phyloP scores from a whole-genome alignment of 2,797 vertebrate genomes.

The Podarcis siculus region DNA sequence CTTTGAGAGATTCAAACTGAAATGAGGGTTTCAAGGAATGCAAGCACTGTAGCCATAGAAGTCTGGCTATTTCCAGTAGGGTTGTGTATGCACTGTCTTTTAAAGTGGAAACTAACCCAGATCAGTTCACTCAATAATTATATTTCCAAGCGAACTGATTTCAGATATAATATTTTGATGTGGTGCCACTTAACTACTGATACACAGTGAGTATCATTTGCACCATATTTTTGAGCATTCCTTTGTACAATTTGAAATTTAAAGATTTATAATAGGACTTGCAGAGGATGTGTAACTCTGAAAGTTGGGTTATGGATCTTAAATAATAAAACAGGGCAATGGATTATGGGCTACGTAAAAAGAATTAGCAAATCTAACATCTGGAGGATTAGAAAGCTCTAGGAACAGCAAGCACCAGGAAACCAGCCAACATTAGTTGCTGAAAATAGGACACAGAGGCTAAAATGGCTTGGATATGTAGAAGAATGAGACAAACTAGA shows the following conservation, averaged over 20 bases:
- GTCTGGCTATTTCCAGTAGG: not conserved
- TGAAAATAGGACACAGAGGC: slow-evolving; percentile 10
- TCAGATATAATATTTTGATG: not conserved
- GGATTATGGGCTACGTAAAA: slow-evolving; percentile 6
- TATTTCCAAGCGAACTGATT: not conserved
- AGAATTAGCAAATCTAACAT: slow-evolving; percentile 32
- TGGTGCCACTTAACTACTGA: not conserved
- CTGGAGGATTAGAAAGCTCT: slow-evolving; percentile 22
- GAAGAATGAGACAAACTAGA: not conserved
- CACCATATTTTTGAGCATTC: not conserved
- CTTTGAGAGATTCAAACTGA: not conserved
- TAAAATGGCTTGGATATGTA: slow-evolving; percentile 15
- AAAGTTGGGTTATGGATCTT: not conserved
- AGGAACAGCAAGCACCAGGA: slow-evolving; percentile 12
- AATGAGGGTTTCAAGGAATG: not conserved
- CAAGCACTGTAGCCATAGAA: not conserved
- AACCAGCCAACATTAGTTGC: slow-evolving; percentile 14
- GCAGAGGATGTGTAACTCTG: not conserved
- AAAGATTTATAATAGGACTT: not conserved
- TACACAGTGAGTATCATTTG: not conserved
- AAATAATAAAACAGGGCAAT: slow-evolving; percentile 8
- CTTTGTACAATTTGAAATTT: not conserved
- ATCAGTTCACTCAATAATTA: not conserved
- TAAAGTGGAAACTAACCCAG: not conserved
- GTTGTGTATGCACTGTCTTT: not conserved